Evolutionary conservation across 2,113 vertebrate species (phyloP).

Genomic region (Bubalus kerabau): DNA sequence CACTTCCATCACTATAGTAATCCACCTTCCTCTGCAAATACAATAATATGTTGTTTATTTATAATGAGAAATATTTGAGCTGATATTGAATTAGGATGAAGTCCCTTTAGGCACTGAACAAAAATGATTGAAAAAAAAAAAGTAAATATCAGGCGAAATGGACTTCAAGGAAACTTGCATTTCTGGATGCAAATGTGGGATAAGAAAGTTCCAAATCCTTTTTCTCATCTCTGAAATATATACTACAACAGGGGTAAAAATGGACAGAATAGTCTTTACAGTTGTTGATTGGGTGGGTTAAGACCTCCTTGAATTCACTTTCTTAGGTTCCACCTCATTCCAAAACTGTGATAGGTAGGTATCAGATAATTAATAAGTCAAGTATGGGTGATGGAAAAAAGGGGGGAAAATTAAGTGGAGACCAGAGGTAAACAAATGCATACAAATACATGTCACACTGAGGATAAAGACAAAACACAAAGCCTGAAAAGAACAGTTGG

Average conservation of each 20-base stretch:
- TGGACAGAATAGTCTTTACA: not conserved
- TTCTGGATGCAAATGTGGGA: not conserved
- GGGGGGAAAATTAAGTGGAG: not conserved
- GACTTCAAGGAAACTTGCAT: not conserved
- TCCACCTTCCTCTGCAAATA: not conserved
- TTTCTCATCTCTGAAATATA: not conserved
- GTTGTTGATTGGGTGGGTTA: not conserved
- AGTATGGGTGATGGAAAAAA: not conserved
- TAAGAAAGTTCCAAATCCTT: not conserved
- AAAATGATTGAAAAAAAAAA: conserved; percentile 5
- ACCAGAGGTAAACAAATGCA: not conserved
- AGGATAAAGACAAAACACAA: not conserved
- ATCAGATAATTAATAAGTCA: not conserved
- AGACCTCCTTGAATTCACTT: not conserved
- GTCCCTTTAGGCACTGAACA: not conserved
- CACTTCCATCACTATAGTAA: not conserved
- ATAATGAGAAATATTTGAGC: not conserved
- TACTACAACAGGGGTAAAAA: not conserved
- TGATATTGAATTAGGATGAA: not conserved
- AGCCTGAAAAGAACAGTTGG: not conserved
- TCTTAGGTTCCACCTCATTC: not conserved
- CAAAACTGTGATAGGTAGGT: not conserved
- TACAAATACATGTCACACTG: not conserved
- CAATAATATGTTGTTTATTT: not conserved
- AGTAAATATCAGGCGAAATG: not conserved